A percentile compares a stretch with the other conserved stretches of the same genome.
phyloP scores from a whole-genome alignment of 2,113 vertebrate species.

The Mungos mungo region DNA sequence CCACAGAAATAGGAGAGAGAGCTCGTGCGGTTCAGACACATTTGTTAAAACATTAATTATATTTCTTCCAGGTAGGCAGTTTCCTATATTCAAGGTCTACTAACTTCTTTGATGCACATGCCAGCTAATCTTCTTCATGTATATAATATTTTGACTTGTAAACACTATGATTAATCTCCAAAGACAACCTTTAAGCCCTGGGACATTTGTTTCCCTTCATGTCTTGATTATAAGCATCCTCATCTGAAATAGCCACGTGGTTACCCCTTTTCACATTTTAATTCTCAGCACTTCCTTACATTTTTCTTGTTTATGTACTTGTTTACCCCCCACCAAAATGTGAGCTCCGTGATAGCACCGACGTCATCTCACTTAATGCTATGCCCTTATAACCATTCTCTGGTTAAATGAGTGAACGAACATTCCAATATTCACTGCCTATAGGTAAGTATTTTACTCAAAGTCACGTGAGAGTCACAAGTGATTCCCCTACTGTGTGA shows the following conservation, averaged over 20 bases:
- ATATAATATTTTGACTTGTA: constrained; percentile 21
- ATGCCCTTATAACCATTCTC: too few species aligned
- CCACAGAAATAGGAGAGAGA: constrained; percentile 5
- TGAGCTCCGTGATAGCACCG: background rate
- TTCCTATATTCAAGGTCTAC: constrained; percentile 36
- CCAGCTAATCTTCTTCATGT: constrained; percentile 1
- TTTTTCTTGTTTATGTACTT: background rate
- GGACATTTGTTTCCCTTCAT: background rate
- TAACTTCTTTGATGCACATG: constrained; percentile 46
- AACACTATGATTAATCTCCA: constrained; percentile 8
- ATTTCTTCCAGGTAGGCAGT: constrained; percentile 51
- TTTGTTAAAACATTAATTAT: constrained; percentile 56
- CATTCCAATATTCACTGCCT: background rate
- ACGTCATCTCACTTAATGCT: background rate
- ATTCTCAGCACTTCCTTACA: background rate
- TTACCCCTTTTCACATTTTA: background rate
- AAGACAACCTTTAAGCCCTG: constrained; percentile 21
- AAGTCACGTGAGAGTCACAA: background rate
- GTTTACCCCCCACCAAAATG: background rate
- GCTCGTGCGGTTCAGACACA: background rate
- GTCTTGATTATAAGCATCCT: background rate
- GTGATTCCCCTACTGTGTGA: background rate
- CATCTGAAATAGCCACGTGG: background rate
- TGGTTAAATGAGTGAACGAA: background rate
- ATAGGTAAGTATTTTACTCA: background rate